phyloP scores from a whole-genome alignment of 1,140 invertebrate genomes.

The Drosophila nasuta region DNA sequence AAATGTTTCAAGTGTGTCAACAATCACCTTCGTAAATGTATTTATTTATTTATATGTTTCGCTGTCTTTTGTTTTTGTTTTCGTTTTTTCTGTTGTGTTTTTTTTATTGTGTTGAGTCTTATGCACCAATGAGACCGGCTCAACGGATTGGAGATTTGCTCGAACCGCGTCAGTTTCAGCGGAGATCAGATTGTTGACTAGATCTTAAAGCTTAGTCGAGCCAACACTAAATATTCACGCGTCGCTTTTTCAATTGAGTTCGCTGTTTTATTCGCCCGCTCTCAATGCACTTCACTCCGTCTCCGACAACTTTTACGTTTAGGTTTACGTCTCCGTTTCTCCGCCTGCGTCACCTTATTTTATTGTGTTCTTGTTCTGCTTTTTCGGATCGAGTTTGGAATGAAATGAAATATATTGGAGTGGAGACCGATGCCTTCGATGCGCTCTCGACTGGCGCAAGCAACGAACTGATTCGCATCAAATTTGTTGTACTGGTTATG shows the following conservation, averaged over 20 bases:
- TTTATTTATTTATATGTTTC: slow-evolving; percentile 22
- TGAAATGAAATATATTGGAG: slow-evolving; percentile 18
- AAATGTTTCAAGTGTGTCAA: slow-evolving; percentile 46
- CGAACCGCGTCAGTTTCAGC: slow-evolving; percentile 9
- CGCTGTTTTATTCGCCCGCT: not conserved
- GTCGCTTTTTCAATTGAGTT: slow-evolving; percentile 14
- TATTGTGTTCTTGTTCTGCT: slow-evolving; percentile 24
- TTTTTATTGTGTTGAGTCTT: slow-evolving; percentile 17
- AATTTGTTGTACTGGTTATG: slow-evolving; percentile 36
- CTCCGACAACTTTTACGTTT: not conserved
- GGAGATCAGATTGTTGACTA: slow-evolving; percentile 14
- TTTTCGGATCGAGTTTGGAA: slow-evolving; percentile 18
- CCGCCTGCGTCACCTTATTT: slow-evolving; percentile 30
- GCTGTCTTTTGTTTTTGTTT: slow-evolving; percentile 26
- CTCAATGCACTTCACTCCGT: slow-evolving; percentile 31
- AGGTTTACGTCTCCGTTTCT: slow-evolving; percentile 14
- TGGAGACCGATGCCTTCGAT: slow-evolving; percentile 47
- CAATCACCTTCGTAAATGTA: slow-evolving; percentile 36
- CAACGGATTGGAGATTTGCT: slow-evolving; percentile 9
- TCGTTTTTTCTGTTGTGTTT: slow-evolving; percentile 19
- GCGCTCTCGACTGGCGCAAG: slow-evolving; percentile 61
- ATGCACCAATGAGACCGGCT: slow-evolving; percentile 66
- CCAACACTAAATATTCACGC: slow-evolving; percentile 16
- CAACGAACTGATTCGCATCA: slow-evolving; percentile 72
- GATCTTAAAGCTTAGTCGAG: slow-evolving; percentile 2